phyloP scores from a whole-genome alignment of 2,797 vertebrate genomes.

The Sebastes kiyomatsui region DNA sequence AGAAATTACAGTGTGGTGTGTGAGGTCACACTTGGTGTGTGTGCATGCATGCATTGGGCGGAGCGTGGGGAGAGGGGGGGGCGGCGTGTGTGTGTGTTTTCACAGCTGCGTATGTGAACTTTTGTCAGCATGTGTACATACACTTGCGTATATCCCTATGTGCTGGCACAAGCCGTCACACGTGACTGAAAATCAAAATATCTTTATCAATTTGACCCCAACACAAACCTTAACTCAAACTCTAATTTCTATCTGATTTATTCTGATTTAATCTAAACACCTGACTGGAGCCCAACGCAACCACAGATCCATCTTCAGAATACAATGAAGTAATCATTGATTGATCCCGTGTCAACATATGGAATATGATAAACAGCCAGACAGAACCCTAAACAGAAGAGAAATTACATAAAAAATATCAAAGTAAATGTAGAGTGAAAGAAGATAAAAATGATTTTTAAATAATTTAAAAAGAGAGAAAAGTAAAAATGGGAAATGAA shows the following conservation, averaged over 20 bases:
- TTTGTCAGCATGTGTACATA: slow-evolving; percentile 8
- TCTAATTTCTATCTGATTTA: neutral
- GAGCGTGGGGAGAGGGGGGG: neutral
- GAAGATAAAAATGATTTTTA: neutral
- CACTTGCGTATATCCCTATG: neutral
- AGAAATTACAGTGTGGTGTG: slow-evolving; percentile 47
- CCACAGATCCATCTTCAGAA: neutral
- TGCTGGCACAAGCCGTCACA: slow-evolving; percentile 6
- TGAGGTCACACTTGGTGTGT: slow-evolving; percentile 47
- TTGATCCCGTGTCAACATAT: neutral
- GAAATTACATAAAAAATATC: neutral
- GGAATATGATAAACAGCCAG: neutral
- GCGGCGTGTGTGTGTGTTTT: slow-evolving; percentile 35
- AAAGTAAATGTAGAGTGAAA: neutral
- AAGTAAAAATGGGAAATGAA: too few relatives aligned
- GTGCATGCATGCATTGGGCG: slow-evolving; percentile 16
- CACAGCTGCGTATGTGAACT: slow-evolving; percentile 55
- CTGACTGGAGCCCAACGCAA: neutral
- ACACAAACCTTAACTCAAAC: neutral
- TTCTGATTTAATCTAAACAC: neutral
- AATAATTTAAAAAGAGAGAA: too few relatives aligned
- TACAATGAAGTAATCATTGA: too few relatives aligned
- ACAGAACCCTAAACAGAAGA: neutral
- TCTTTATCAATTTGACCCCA: neutral
- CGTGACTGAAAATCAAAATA: neutral